Evolutionary conservation across 1,140 invertebrate genomes (phyloP), one percentile per base, ranked within the genome.

Genomic region (Bombus breviceps): DNA sequence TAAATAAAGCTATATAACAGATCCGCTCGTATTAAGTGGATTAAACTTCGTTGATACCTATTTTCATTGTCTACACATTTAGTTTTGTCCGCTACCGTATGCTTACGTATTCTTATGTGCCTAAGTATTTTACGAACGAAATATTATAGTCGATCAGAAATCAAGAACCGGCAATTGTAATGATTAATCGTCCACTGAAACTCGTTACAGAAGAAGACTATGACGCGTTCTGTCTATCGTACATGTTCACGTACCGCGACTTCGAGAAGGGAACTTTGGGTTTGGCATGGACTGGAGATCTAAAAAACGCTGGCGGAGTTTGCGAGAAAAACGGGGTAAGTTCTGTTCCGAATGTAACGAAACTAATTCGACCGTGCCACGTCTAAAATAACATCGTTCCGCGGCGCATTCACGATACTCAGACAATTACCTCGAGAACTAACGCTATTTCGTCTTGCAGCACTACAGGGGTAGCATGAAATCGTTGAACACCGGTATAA

Each of bases 251-350:
- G 1, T 99, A 99, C 94, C 96, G 99, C 62, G 99, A 99, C 94
- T 99, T 99, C 94, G 98, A 99, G 94, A 99, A 99, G 96, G 99
- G 99, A 47, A 99, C 99, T 1, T 94, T 99, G 80, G 99, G 99
- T 15, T 94, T 99, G 72, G 99, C 99, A 12, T 99, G 99, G 99
- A 98, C 98, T 0, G 98, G 98, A 0, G 98, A 99, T 94, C 95
- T 99, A 18, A 98, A 98, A 92, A 98, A 99, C 94, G 98, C 98
- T 18, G 98, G 99, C 88, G 97, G 99, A 66, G 98, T 99, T 84
- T 98, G 98, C 94, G 97, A 98, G 94, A 98, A 98, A 94, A 98
- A 98, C 95, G 98, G 98, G 92, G 97, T 98, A 96, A 96, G 96
- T 95, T 34, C 4, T 1, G 12, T 2, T 18, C 8, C 6, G 41